Base-by-base conservation (phyloP, 2,888 invertebrate species). In the Agrotis puta region DNA sequence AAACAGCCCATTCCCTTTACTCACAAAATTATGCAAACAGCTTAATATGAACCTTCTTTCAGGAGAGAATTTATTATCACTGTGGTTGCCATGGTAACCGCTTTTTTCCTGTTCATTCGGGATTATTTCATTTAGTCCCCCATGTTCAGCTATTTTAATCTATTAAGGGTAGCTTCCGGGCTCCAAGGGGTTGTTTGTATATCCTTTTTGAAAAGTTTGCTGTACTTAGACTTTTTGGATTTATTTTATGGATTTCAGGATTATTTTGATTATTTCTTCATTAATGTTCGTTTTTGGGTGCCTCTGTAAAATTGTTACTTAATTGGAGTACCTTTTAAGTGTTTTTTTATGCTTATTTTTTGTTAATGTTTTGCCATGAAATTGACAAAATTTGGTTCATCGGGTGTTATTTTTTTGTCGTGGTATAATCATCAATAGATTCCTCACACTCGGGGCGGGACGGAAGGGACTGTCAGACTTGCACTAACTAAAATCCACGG, bases 91-190 rank as follows among this genome's bases (percentile, higher is more conserved):
- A 79, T 79, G 70, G 39, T 69, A 66, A 80, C 70, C 59, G 18
- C 51, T 73, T 82, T 79, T 81, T 83, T 74, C 61, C 70, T 68
- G 67, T 59, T 74, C 76, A 53, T 70, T 70, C 56, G 24, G 54
- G 66, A 85, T 74, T 75, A 79, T 80, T 78, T 74, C 64, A 76
- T 83, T 84, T 77, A 58, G 67, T 73, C 53, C 59, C 67, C 63
- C 69, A 72, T 74, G 64, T 83, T 75, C 62, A 79, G 65, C 63
- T 75, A 71, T 84, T 84, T 81, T 75, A 85, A 81, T 85, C 73
- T 81, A 77, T 81, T 81, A 81, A 62, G 74, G 70, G 70, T 75
- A 70, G 62, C 62, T 57, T 64, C 58, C 66, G 61, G 50, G 50
- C 22, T 27, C 53, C 64, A 63, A 54, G 47, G 69, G 76, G 43